Percentiles rank a stretch among this genome's conserved stretches.
Conservation (phyloP, 1,140 invertebrate genomes). For the Drepana arcuata region DNA sequence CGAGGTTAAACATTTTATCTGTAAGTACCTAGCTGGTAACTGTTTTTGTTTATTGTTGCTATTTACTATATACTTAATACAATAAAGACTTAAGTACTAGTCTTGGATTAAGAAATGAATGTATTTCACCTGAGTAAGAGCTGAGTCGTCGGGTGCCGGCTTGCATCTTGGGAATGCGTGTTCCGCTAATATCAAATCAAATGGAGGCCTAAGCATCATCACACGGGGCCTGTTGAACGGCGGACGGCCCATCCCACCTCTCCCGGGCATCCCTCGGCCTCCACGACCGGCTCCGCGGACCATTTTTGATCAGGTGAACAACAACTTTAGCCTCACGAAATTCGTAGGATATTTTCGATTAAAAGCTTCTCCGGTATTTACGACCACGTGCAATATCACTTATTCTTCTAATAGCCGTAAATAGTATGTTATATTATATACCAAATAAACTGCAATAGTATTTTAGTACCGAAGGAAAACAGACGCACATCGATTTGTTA, state of each 20-base stretch:
- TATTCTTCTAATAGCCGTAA: no score
- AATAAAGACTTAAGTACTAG: no score
- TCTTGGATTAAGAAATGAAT: no score
- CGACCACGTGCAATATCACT: neutral
- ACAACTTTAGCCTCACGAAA: neutral
- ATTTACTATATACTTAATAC: no score
- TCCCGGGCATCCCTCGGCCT: conserved; percentile 70
- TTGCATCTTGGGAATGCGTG: conserved; percentile 90
- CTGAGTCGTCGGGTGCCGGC: conserved; percentile 87
- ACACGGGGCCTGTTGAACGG: conserved; percentile 77
- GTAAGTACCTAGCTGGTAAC: no score
- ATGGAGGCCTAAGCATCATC: conserved; percentile 89
- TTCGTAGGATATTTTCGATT: neutral
- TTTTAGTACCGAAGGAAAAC: no score
- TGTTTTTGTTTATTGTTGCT: no score
- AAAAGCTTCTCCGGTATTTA: no score
- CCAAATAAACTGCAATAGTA: no score
- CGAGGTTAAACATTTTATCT: no score
- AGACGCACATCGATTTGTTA: no score
- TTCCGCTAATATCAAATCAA: conserved; percentile 92
- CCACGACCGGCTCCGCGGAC: conserved; percentile 72
- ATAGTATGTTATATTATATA: no score
- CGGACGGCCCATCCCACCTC: conserved; percentile 77
- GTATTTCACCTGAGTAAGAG: conserved; percentile 89
- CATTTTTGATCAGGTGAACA: conserved; percentile 19